A percentile compares a stretch with the other conserved stretches of the same genome.
These are phyloP conservation scores for Chiroxiphia lanceolata DNA, from an alignment of 2,797 vertebrate genomes.

Conservation along the genomic window DNA sequence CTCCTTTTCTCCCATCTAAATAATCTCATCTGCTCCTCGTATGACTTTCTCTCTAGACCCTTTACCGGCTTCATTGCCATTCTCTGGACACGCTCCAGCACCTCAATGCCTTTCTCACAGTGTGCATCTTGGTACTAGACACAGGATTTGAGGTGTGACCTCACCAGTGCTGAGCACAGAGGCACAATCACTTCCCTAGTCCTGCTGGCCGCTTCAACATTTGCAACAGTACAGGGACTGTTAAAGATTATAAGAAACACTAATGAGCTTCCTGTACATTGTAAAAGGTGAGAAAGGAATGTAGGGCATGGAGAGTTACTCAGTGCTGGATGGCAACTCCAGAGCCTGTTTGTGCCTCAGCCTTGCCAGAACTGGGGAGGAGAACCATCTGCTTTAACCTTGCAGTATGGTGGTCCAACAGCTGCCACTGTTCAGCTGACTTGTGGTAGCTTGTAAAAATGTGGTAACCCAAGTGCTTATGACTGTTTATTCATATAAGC, in stretches of 20 bases:
- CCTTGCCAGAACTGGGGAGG: not conserved
- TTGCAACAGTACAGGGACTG: not conserved
- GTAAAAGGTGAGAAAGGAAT: not conserved
- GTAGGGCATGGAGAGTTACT: not conserved
- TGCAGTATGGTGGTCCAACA: not conserved
- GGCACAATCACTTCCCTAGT: not conserved
- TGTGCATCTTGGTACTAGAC: not conserved
- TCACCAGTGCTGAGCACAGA: rapidly evolving
- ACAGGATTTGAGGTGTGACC: not conserved
- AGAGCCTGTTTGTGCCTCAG: not conserved
- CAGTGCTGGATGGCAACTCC: rapidly evolving
- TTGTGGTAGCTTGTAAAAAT: not conserved
- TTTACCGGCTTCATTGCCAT: not conserved
- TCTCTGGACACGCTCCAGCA: not conserved
- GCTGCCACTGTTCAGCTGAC: not conserved
- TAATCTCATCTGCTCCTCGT: not conserved
- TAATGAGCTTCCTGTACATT: rapidly evolving
- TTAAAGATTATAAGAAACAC: not conserved
- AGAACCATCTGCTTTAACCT: not conserved
- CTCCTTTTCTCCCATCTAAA: not conserved
- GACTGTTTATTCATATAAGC: not conserved
- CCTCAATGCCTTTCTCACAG: not conserved
- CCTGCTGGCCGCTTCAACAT: not conserved
- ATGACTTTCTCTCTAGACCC: not conserved
- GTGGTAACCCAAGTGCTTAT: not conserved